Evolutionary conservation across 1,140 invertebrate species (phyloP), one percentile per base, ranked within the genome.

Genomic region (Philotrypesis tridentata): DNA sequence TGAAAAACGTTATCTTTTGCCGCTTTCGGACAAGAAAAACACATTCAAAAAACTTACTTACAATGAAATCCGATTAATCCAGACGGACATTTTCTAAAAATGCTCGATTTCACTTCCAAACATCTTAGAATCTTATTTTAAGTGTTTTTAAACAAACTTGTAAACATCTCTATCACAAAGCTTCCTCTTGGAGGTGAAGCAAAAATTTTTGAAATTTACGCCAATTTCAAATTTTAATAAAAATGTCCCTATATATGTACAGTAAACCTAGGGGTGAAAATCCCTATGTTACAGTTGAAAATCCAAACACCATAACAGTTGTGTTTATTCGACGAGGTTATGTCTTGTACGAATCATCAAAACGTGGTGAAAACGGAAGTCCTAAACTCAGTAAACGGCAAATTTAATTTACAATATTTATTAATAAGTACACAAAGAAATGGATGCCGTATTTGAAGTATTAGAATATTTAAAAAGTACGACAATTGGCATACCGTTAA

Each of bases 381-480:
- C 3, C 12, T 43, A 43, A 43, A 5, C 4, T 6, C 11, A 67
- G 33, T n/a, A 71, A 21, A 29, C 70, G 33, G 17, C 70, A 25
- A 12, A 27, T n/a, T 43, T 72, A 23, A 43, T 43, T 48, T 68
- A 55, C 29, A 33, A 63, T 60, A 60, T 71, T 71, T 68, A 55
- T 60, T 71, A 55, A 11, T n/a, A 5, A 37, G 33, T 17, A 67
- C 7, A 70, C 17, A 11, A 23, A 63, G 48, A 73, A 75, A 81
- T 81, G 72, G 27, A 76, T 17, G 7, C 7, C 60, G 11, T 70
- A 6, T 31, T 65, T 21, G 43, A 70, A 61, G 7, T 76, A 76
- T 29, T 76, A 27, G n/a, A 72, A n/a, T 71, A 82, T 72, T 72
- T 82, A 9, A 82, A 73, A 31, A 63, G 12, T 63, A 21, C 55